Evolutionary conservation across 2,113 vertebrate species (phyloP).

Genomic region (Equus przewalskii): DNA sequence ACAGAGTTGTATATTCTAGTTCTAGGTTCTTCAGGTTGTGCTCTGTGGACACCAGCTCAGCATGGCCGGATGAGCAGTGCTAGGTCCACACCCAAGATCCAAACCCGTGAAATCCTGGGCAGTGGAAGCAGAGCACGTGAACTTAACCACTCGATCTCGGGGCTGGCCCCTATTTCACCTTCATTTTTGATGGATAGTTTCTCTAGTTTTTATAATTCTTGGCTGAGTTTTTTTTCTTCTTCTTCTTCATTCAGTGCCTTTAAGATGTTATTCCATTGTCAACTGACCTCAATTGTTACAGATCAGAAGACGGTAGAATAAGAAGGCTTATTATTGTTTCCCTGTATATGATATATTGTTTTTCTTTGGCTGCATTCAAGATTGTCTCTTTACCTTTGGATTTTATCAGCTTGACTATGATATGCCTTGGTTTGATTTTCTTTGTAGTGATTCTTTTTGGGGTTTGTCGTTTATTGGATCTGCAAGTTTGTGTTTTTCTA

Average conservation of each 20-base stretch:
- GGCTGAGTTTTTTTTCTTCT: background rate
- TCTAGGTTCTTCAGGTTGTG: too few relatives aligned
- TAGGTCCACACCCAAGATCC: too few relatives aligned
- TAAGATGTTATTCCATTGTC: background rate
- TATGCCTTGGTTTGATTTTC: background rate
- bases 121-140: too few relatives aligned
- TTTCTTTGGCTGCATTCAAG: background rate
- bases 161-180: background rate
- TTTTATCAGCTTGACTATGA: background rate
- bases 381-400: slow-evolving; percentile 13
- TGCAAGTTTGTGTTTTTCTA: background rate
- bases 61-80: too few relatives aligned
- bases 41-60: too few relatives aligned
- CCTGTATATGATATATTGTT: background rate
- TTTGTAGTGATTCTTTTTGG: background rate
- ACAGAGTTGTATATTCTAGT: too few relatives aligned
- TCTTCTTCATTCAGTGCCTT: background rate
- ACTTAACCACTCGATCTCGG: too few relatives aligned
- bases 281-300: background rate
- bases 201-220: slow-evolving; percentile 37
- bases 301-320: background rate
- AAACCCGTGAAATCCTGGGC: too few relatives aligned
- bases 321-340: background rate
- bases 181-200: background rate
- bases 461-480: background rate